These are phyloP conservation scores for Enteromius radiatus DNA, from an alignment of 2,797 vertebrate species.

Conservation along the genomic window DNA sequence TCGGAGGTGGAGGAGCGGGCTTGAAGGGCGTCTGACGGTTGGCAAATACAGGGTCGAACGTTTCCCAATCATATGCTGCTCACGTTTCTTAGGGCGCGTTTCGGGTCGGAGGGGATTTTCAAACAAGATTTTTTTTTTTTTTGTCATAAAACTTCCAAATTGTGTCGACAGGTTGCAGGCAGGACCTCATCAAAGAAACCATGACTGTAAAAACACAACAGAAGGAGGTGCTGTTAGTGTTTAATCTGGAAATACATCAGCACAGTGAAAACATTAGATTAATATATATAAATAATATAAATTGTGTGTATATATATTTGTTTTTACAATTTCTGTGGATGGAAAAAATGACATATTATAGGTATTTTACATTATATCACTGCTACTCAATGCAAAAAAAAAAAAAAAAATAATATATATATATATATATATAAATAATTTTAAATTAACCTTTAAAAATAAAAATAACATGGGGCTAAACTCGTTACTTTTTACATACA, in stretches of 20 bases:
- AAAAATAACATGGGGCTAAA: background rate
- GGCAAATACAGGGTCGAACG: conserved; percentile 40
- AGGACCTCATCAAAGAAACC: conserved; percentile 95
- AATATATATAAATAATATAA: background rate
- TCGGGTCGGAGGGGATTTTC: conserved; percentile 51
- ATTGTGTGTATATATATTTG: too few species aligned
- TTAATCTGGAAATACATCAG: conserved; percentile 6
- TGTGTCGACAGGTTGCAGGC: conserved; percentile 78
- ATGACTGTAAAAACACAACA: conserved; percentile 83
- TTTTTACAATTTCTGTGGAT: background rate
- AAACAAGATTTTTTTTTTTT: conserved; percentile 55
- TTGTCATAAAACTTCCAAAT: conserved; percentile 70
- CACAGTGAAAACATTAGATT: background rate
- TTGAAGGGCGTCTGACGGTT: conserved; percentile 42
- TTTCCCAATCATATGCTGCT: conserved; percentile 48
- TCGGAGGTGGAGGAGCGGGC: conserved; percentile 41
- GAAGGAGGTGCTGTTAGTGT: conserved; percentile 29
- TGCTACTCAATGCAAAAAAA: too few species aligned
- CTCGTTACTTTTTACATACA: too few species aligned
- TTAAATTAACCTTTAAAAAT: background rate
- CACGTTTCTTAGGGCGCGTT: conserved; percentile 47
- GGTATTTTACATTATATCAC: background rate
- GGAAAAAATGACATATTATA: background rate
- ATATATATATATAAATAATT: too few species aligned
- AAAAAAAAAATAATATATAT: too few species aligned